These are phyloP conservation scores for Eulimnadia texana DNA, from an alignment of 1,140 invertebrate genomes.

Conservation along the genomic window DNA sequence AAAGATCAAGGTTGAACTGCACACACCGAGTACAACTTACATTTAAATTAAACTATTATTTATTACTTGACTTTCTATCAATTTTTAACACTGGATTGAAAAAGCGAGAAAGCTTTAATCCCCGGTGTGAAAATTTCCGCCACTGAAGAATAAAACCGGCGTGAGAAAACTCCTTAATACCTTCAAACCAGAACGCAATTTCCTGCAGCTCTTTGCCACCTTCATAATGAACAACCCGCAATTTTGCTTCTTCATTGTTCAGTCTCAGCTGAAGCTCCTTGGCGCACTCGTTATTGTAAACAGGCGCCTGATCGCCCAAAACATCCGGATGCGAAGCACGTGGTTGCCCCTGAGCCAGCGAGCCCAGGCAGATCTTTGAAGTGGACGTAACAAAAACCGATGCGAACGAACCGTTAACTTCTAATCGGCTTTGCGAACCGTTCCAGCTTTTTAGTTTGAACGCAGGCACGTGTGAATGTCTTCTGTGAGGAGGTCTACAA, in stretches of 20 bases:
- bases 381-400: slow-evolving; percentile 3
- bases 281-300: background rate
- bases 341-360: background rate
- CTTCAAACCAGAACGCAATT: slow-evolving; percentile 14
- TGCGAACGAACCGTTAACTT: background rate
- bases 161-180: background rate
- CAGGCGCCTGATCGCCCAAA: background rate
- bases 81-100: no score
- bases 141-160: background rate
- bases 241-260: background rate
- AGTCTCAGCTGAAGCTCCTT: background rate
- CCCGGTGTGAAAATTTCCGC: no score
- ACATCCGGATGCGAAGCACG: background rate
- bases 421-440: no score
- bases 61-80: no score
- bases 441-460: no score
- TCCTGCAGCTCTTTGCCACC: slow-evolving; percentile 5
- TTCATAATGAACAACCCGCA: background rate
- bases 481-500: background rate
- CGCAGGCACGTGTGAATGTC: background rate
- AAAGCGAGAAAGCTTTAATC: no score
- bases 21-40: no score
- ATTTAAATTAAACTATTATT: no score
- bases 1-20: no score
- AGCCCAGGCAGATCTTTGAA: slow-evolving; percentile 8